Evolutionary conservation across 2,888 invertebrate species (phyloP).

Genomic region (Cybosia mesomella): DNA sequence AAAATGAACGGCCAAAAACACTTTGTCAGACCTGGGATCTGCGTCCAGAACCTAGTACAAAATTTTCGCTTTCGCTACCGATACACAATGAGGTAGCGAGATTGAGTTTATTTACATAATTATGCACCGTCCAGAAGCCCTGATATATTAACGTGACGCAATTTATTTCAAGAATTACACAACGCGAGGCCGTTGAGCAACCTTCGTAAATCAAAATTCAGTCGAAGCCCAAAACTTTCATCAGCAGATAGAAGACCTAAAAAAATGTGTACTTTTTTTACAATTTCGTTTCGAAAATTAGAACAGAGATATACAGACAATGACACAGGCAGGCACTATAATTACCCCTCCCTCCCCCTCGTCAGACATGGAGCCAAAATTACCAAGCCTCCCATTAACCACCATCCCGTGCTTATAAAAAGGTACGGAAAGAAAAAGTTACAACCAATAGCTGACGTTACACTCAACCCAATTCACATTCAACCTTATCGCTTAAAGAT

Average conservation of each 20-base stretch:
- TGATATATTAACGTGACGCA: background rate
- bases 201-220: conserved; percentile 38
- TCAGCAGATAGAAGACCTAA: conserved; percentile 41
- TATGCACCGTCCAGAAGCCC: background rate
- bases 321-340: conserved; percentile 82
- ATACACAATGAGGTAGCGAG: background rate
- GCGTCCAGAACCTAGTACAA: background rate
- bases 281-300: conserved; percentile 71
- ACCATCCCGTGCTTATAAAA: conserved; percentile 81
- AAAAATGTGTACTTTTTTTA: conserved; percentile 49
- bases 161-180: background rate
- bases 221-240: conserved; percentile 42
- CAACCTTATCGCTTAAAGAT: conserved; percentile 43
- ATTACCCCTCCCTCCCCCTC: conserved; percentile 69
- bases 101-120: background rate
- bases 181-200: conserved; percentile 21
- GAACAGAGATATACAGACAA: conserved; percentile 76
- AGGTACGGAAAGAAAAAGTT: conserved; percentile 70
- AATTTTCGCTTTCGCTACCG: background rate
- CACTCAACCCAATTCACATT: conserved; percentile 48
- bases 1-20: no score
- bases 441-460: conserved; percentile 68
- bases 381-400: conserved; percentile 80
- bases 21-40: background rate
- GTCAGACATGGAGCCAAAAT: conserved; percentile 69